phyloP scores from a whole-genome alignment of 2,113 vertebrate species.

The Rhinopithecus roxellana region DNA sequence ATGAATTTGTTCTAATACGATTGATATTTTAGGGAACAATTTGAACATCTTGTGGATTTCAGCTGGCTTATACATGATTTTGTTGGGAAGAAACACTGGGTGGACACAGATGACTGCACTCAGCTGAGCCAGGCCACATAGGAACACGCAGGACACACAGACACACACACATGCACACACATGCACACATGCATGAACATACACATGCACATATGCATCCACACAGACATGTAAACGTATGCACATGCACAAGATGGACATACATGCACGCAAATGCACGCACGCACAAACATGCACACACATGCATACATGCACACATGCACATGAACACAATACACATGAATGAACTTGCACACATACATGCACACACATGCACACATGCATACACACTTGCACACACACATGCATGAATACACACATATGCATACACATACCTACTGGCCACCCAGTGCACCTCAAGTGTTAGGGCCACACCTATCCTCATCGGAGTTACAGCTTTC shows the following conservation, averaged over 20 bases:
- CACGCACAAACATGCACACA: no score
- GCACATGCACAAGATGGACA: no score
- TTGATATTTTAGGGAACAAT: not conserved
- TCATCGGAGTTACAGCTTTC: not conserved
- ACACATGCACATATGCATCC: not conserved
- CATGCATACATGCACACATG: no score
- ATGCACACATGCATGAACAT: not conserved
- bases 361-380: no score
- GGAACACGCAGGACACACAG: not conserved
- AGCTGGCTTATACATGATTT: no score
- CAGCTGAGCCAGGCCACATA: not conserved
- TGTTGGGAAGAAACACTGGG: not conserved
- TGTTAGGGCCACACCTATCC: not conserved
- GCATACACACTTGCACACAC: not conserved
- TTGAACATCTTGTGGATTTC: not conserved
- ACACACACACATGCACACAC: not conserved
- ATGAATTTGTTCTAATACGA: not conserved
- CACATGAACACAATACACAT: no score
- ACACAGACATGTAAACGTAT: no score
- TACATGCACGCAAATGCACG: not conserved
- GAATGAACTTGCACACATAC: rapidly evolving
- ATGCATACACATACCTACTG: not conserved
- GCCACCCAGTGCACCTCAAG: not conserved
- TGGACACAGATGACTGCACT: not conserved
- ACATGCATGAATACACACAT: no score